Conservation (phyloP, 2,888 invertebrate species). For the Cordylochernes scorpioides region DNA sequence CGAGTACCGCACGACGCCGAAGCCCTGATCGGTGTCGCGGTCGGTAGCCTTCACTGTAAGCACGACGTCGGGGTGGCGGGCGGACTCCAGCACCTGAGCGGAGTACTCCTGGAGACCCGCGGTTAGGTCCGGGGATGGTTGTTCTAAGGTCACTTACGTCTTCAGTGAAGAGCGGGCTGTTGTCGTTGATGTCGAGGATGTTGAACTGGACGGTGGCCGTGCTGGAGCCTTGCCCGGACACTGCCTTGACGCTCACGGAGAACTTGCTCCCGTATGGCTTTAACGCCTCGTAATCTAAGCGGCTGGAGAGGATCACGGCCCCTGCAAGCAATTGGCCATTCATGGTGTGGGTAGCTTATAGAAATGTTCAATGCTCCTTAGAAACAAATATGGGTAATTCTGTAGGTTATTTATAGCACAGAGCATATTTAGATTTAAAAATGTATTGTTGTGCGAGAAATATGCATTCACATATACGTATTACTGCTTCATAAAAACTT, state of each 20-base stretch:
- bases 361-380: no score
- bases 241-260: constrained; percentile 27
- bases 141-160: no score
- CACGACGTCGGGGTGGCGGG: constrained; percentile 36
- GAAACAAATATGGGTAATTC: no score
- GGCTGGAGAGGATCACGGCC: constrained; percentile 40
- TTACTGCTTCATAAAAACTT: no score
- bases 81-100: constrained; percentile 40
- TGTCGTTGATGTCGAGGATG: constrained; percentile 48
- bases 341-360: no score
- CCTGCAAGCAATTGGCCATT: constrained; percentile 24
- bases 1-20: constrained; percentile 39
- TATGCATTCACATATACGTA: no score
- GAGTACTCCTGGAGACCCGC: constrained; percentile 35
- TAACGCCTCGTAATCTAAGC: constrained; percentile 49
- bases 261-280: constrained; percentile 26
- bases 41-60: constrained; percentile 42
- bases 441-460: no score
- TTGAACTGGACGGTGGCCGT: constrained; percentile 39
- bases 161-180: constrained; percentile 36
- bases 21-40: constrained; percentile 28
- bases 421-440: no score
- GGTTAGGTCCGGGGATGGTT: no score
- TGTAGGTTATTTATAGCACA: no score
- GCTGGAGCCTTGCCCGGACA: constrained; percentile 18